phyloP scores from a whole-genome alignment of 2,888 invertebrate genomes.

The Hetaerina titia region DNA sequence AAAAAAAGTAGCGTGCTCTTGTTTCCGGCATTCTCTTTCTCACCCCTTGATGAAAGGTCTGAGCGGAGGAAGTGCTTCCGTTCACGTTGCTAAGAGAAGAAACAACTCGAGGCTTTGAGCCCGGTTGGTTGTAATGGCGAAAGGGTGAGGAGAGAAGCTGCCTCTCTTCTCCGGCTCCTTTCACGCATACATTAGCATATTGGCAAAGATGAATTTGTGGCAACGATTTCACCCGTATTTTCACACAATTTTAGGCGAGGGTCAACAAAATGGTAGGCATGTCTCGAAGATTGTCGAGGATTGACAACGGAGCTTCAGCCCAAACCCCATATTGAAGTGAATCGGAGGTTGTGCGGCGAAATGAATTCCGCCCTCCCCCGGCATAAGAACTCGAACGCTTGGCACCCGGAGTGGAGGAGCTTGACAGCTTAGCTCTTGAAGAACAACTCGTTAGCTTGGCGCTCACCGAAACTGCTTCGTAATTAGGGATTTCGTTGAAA shows the following conservation, averaged over 20 bases:
- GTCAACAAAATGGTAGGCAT: background rate
- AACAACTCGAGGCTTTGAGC: background rate
- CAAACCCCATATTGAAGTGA: background rate
- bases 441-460: background rate
- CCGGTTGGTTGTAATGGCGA: background rate
- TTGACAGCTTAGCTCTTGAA: background rate
- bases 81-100: background rate
- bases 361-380: background rate
- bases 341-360: background rate
- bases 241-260: background rate
- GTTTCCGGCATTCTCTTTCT: no score
- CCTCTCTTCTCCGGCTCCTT: background rate
- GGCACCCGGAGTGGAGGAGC: background rate
- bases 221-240: background rate
- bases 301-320: background rate
- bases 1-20: no score
- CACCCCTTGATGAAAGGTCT: no score
- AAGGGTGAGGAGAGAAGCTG: background rate
- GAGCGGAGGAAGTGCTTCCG: no score
- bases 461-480: background rate
- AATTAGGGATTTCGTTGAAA: background rate
- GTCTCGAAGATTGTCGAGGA: background rate
- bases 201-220: background rate
- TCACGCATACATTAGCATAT: constrained; percentile 9
- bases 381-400: no score